A percentile compares a stretch with the other conserved stretches of the same genome.
These are phyloP conservation scores for Acrossocheilus wenchowensis DNA, from an alignment of 2,797 vertebrate genomes.

Conservation along the genomic window DNA sequence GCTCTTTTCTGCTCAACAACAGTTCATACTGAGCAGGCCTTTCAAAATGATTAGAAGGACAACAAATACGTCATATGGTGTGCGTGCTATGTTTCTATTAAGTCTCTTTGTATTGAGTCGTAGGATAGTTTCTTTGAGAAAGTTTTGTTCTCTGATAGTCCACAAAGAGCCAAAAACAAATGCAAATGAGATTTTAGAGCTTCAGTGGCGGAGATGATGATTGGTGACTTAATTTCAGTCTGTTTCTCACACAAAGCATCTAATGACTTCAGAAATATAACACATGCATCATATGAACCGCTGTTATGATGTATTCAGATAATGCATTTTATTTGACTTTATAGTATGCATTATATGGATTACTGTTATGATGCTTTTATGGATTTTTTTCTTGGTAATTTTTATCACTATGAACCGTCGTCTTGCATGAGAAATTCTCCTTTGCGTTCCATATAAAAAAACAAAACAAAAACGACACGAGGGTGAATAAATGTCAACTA, in stretches of 20 bases:
- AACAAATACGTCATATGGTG: background rate
- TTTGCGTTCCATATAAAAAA: background rate
- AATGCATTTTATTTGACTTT: background rate
- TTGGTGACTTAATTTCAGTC: background rate
- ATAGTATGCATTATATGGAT: background rate
- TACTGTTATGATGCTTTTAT: background rate
- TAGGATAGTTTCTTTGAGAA: background rate
- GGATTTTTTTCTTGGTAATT: background rate
- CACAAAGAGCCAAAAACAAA: background rate
- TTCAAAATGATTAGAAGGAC: background rate
- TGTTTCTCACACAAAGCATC: background rate
- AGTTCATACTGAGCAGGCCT: background rate
- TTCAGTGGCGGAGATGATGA: background rate
- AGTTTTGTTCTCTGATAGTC: background rate
- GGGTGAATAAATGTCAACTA: background rate
- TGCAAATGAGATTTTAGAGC: background rate
- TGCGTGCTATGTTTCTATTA: background rate
- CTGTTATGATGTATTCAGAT: background rate
- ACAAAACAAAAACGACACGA: background rate
- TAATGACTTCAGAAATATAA: background rate
- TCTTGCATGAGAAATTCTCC: background rate
- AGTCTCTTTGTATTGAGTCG: background rate
- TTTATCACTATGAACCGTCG: background rate
- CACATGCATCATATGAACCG: background rate
- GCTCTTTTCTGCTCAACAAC: background rate